Evolutionary conservation across 2,797 vertebrate species (phyloP).

Genomic region (Sorex maritimensis): DNA sequence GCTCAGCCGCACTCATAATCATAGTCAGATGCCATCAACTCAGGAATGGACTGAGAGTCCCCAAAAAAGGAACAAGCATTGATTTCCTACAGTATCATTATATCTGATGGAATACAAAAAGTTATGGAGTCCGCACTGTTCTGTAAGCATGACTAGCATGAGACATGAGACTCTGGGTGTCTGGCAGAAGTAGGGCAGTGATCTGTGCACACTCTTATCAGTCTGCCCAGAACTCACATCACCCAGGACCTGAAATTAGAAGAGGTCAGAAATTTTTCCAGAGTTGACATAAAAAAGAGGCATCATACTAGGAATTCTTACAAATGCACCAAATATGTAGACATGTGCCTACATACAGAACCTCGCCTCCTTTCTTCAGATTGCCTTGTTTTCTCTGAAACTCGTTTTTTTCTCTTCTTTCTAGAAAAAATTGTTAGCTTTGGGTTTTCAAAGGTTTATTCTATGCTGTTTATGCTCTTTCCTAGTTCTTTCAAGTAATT

Average conservation of each 20-base stretch:
- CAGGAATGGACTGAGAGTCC: background rate
- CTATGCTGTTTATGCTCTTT: background rate
- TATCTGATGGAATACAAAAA: background rate
- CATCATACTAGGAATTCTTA: constrained; percentile 1
- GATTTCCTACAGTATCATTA: background rate
- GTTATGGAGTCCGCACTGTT: background rate
- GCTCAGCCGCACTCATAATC: background rate
- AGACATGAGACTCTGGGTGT: background rate
- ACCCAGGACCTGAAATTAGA: background rate
- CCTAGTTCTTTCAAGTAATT: background rate
- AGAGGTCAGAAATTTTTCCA: background rate
- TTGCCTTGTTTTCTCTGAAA: constrained; percentile 52
- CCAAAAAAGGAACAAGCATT: background rate
- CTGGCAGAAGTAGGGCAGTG: background rate
- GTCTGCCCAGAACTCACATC: background rate
- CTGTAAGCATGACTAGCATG: background rate
- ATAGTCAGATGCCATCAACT: background rate
- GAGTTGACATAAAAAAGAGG: background rate
- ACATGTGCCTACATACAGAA: constrained; percentile 8
- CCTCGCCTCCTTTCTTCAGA: constrained; percentile 9
- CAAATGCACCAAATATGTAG: background rate
- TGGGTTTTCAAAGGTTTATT: background rate
- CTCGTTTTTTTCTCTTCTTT: constrained; percentile 23
- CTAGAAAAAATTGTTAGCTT: background rate
- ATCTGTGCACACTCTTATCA: background rate